A percentile compares a stretch with the other conserved stretches of the same genome.
Conservation (phyloP, 2,113 vertebrate species). For the Dendrocopos noguchii region DNA sequence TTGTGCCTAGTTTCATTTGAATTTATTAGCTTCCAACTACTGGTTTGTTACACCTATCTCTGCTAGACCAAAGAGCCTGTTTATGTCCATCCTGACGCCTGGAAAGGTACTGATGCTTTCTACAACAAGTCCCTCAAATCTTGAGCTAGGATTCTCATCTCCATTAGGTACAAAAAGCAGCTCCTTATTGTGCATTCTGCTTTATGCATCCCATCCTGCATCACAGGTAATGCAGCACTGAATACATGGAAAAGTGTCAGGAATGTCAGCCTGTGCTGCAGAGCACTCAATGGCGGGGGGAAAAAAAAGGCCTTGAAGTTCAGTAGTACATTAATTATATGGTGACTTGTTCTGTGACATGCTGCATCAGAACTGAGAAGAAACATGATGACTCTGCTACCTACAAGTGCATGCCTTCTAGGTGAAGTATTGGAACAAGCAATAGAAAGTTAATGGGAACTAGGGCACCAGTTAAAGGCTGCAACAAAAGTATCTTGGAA, state of each 20-base stretch:
- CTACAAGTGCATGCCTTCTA: background rate
- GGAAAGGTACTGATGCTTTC: background rate
- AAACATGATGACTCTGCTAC: background rate
- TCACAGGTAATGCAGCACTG: background rate
- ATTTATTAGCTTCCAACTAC: constrained; percentile 3
- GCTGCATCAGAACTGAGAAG: background rate
- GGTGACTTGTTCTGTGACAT: background rate
- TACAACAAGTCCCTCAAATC: background rate
- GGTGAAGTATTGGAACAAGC: background rate
- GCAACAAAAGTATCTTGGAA: background rate
- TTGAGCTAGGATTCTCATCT: background rate
- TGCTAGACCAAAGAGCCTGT: background rate
- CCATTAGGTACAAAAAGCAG: background rate
- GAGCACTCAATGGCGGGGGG: background rate
- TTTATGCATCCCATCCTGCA: background rate
- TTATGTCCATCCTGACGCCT: background rate
- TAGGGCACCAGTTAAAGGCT: background rate
- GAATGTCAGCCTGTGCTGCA: background rate
- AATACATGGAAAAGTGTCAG: background rate
- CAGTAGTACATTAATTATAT: background rate
- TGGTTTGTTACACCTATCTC: background rate
- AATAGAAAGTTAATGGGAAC: background rate
- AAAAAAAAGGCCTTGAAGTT: background rate
- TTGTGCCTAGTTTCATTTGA: background rate
- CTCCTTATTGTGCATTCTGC: background rate